Base-by-base conservation (phyloP, 2,888 invertebrate species). In the Pandemis corylana region DNA sequence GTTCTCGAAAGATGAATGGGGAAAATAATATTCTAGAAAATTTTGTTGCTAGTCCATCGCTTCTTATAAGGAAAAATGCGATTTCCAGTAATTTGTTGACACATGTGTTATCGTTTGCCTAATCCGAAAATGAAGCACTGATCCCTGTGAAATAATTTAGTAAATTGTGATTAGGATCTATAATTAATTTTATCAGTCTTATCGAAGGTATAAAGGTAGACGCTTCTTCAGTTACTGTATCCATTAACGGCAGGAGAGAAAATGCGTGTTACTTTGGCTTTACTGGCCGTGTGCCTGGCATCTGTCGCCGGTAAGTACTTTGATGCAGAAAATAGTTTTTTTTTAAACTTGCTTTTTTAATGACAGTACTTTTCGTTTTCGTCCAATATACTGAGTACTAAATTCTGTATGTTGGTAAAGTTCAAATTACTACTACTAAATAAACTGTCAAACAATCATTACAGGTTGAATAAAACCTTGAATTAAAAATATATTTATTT, bases 231-330 rank as follows among this genome's bases (percentile, higher is more conserved):
- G 6, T 59, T 65, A 69, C 61, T 70, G 36, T 56, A 28, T n/a
- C 15, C 65, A 10, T 28, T 64, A 64, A 59, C 59, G 63, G 41
- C 28, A 28, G 63, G 68, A 44, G 42, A n/a, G 42, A 78, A 56
- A 64, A 80, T 78, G 81, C 78, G 76, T 72, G 53, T 56, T 28
- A 63, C 20, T 69, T 53, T 53, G 15, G 51, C 49, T 69, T 9
- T 76, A 7, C 10, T 75, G 69, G 72, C 62, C 12, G 15, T 68
- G 28, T 46, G 68, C 71, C 65, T 77, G 20, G 66, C 65, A 3
- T 65, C 66, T 20, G 75, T 72, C 15, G 28, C 53, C 9, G 76
- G 77, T 76, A 59, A 76, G 73, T 66, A 7, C 28, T 36, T 36
- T 2, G 28, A 36, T 2, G 28, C 2, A 36, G 28, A 36, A 36